Percentiles rank a stretch among this genome's conserved stretches.
phyloP scores from a whole-genome alignment of 2,888 invertebrate genomes.

The Dynastes grantii region DNA sequence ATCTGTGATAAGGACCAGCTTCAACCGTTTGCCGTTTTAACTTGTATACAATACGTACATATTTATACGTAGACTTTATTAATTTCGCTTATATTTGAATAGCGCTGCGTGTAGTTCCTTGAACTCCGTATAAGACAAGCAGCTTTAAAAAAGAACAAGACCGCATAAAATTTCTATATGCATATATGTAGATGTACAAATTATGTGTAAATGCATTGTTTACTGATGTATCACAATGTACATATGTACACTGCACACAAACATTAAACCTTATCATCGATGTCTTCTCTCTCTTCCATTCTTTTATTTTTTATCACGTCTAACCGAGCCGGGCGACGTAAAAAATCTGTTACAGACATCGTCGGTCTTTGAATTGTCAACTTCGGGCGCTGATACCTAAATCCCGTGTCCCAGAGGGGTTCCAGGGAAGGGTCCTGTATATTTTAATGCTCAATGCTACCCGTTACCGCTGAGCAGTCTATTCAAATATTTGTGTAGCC shows the following conservation, averaged over 20 bases:
- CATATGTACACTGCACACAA: no score
- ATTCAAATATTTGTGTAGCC: constrained; percentile 39
- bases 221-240: no score
- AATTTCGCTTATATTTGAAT: constrained; percentile 37
- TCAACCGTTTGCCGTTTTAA: constrained; percentile 29
- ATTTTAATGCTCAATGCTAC: constrained; percentile 16
- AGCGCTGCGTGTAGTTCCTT: constrained; percentile 29
- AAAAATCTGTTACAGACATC: constrained; percentile 36
- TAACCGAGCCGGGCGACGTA: not conserved
- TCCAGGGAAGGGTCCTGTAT: constrained; percentile 6
- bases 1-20: constrained; percentile 18
- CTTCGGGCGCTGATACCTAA: constrained; percentile 32
- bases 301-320: constrained; percentile 22
- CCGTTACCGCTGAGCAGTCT: constrained; percentile 29
- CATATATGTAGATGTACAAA: no score
- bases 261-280: constrained; percentile 39
- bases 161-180: constrained; percentile 24
- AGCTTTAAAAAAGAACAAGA: constrained; percentile 24
- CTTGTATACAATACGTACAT: constrained; percentile 1
- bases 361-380: constrained; percentile 35
- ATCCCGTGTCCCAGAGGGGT: constrained; percentile 22
- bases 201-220: no score
- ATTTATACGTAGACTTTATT: not conserved
- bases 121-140: constrained; percentile 9
- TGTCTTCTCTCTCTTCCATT: not conserved